These are phyloP conservation scores for Malacoraja senta DNA, from an alignment of 2,797 vertebrate species.

Conservation along the genomic window DNA sequence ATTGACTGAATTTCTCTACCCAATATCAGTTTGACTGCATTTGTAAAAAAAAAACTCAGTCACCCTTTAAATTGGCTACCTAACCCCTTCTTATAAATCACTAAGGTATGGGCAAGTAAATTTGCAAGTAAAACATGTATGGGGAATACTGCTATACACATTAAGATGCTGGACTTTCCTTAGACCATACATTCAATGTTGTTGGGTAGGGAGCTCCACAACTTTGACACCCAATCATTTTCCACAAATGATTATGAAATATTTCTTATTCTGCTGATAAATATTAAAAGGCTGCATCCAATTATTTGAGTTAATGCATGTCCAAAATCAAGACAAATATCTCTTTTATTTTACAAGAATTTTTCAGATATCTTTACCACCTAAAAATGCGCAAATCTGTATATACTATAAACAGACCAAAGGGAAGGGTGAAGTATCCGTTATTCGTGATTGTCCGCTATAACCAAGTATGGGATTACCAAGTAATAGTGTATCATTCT, in stretches of 20 bases:
- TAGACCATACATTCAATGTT: not conserved
- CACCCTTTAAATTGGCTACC: not conserved
- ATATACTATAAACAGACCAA: not conserved
- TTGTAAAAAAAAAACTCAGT: not conserved
- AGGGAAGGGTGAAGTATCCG: too few species aligned
- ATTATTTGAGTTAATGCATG: too few species aligned
- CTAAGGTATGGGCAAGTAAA: not conserved
- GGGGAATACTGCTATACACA: too few species aligned
- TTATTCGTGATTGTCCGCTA: too few species aligned
- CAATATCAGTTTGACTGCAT: not conserved
- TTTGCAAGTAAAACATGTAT: too few species aligned
- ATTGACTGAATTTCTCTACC: not conserved
- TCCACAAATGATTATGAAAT: not conserved
- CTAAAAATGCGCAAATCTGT: not conserved
- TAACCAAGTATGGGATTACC: too few species aligned
- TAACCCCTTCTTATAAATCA: not conserved
- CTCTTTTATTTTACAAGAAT: not conserved
- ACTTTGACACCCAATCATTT: not conserved
- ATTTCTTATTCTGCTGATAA: not conserved
- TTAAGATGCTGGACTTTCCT: not conserved
- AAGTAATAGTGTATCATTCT: too few species aligned
- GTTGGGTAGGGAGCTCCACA: not conserved
- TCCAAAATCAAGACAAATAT: not conserved
- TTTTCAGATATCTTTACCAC: not conserved
- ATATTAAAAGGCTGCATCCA: not conserved